Evolutionary conservation across 2,797 vertebrate species (phyloP), one percentile per base, ranked within the genome.

Genomic region (Coregonus suidteri): DNA sequence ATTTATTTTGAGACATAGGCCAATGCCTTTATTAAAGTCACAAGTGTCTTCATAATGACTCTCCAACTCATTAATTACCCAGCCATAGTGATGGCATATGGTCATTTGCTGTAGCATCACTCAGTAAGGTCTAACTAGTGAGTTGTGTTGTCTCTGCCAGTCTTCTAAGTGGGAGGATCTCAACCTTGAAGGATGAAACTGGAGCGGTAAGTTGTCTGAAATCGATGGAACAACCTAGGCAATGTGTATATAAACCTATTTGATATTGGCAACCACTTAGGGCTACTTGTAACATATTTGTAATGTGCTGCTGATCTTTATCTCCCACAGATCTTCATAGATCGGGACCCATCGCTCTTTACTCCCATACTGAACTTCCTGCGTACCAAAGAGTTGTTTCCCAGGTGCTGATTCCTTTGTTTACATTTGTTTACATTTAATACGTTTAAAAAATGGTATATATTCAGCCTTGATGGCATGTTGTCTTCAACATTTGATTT

Each of bases 351-450:
- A 0, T 95, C 95, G 3, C 92, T 97, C 71, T 98, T 98, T 9
- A 93, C 95, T 0, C 91, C 96, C 47, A 97, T 98, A 88, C 93
- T 98, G 79, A 98, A 98, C 88, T 98, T 97, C 86, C 92, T 98
- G 73, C 94, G 97, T 4, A 97, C 96, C 79, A 98, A 97, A 90
- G 97, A 98, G 85, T 87, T 98, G 4, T 91, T 97, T 69, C 94
- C 95, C 2, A 95, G 97, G 59, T 64, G 25, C 9, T 25, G 20
- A 64, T 13, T 25, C 9, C 20, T 64, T 20, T 64, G 11, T 13
- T 20, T 9, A 16, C 59, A 25, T 62, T 3, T 25, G 20, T 62
- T 59, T 20, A 59, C 56, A 59, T 3, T 47, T 47, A 47, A 7
- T 35, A 35, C 3, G 34, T 35, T 9, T 47, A 47, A 47, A 47